These are phyloP conservation scores for Ctenochaetus hawaiiensis DNA, from an alignment of 2,797 vertebrate species.

Conservation along the genomic window DNA sequence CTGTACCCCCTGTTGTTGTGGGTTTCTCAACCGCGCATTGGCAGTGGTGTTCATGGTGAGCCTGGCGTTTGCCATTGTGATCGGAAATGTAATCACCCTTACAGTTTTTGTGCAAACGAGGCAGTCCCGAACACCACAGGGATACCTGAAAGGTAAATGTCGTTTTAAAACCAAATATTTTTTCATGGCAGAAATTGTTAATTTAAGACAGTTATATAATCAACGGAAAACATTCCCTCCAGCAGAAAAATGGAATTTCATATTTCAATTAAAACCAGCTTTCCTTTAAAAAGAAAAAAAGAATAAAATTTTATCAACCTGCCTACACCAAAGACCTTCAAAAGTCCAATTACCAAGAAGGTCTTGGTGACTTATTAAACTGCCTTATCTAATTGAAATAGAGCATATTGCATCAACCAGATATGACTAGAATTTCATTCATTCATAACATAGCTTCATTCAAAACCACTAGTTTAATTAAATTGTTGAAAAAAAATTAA, in stretches of 20 bases:
- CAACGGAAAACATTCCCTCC: background rate
- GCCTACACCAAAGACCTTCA: background rate
- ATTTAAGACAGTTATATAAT: background rate
- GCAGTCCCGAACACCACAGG: slow-evolving; percentile 87
- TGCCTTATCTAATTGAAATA: background rate
- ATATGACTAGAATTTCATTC: background rate
- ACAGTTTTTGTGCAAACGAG: slow-evolving; percentile 86
- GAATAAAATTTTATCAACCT: background rate
- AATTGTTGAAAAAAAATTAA: background rate
- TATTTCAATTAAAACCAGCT: background rate
- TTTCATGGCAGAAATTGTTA: background rate
- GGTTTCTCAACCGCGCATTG: slow-evolving; percentile 80
- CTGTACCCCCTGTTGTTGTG: slow-evolving; percentile 83
- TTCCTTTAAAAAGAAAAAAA: background rate
- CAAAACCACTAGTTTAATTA: background rate
- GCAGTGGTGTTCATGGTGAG: slow-evolving; percentile 86
- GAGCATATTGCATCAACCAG: background rate
- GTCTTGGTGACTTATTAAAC: background rate
- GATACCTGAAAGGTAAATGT: slow-evolving; percentile 87
- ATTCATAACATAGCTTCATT: background rate
- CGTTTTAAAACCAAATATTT: background rate
- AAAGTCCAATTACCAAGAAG: background rate
- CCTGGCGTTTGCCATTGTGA: slow-evolving; percentile 85
- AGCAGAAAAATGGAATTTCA: background rate
- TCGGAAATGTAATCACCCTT: slow-evolving; percentile 88